A percentile compares a stretch with the other conserved stretches of the same genome.
These are phyloP conservation scores for Zootermopsis nevadensis DNA, from an alignment of 2,888 invertebrate genomes.

Conservation along the genomic window DNA sequence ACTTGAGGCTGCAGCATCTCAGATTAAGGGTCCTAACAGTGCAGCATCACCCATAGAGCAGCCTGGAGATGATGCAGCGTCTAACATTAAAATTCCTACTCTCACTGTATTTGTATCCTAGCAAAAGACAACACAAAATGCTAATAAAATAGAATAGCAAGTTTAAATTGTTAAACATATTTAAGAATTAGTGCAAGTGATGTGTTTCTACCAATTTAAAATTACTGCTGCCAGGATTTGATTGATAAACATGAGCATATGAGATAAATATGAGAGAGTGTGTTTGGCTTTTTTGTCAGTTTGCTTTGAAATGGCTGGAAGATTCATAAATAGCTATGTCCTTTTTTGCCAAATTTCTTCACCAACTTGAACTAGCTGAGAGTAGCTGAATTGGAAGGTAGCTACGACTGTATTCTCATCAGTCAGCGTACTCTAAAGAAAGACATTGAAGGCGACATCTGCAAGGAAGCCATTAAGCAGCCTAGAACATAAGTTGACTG, in stretches of 20 bases:
- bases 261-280: not conserved
- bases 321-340: not conserved
- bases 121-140: not conserved
- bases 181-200: not conserved
- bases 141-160: not conserved
- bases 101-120: not conserved
- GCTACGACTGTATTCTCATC: not conserved
- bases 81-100: not conserved
- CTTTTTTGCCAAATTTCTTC: not conserved
- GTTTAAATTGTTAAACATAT: not conserved
- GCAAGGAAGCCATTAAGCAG: not conserved
- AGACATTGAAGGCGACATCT: not conserved
- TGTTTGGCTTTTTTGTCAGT: not conserved
- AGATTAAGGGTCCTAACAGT: not conserved
- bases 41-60: not conserved
- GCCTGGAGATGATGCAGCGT: not conserved
- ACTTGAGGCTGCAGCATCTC: not conserved
- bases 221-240: constrained; percentile 1
- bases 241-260: not conserved
- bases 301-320: not conserved
- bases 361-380: not conserved
- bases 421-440: not conserved
- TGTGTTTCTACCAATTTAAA: not conserved
- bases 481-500: no score
- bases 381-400: constrained; percentile 9